A percentile compares a stretch with the other conserved stretches of the same genome.
Conservation (phyloP, 92 coral and sea anemone species). For the Pocillopora meandrina region DNA sequence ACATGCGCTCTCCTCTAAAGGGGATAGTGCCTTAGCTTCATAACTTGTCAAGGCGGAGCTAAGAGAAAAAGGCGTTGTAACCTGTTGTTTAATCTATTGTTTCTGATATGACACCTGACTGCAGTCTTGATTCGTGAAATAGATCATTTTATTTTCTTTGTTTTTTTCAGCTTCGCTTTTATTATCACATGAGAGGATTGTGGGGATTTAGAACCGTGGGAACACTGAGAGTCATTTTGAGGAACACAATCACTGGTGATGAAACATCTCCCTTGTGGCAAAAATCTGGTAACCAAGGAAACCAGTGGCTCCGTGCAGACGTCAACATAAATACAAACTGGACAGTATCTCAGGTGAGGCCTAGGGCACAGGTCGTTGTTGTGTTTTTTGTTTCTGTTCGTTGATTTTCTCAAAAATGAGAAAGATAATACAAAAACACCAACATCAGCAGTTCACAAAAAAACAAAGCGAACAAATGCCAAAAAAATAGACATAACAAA, state of each 20-base stretch:
- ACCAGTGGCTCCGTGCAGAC: slow-evolving; percentile 60
- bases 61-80: neutral
- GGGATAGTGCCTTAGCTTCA: too few species aligned
- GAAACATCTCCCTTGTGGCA: slow-evolving; percentile 48
- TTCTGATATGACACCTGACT: neutral
- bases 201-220: neutral
- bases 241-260: slow-evolving; percentile 51
- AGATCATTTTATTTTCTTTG: too few species aligned
- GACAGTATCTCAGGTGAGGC: slow-evolving; percentile 66
- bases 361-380: too few species aligned
- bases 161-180: slow-evolving; percentile 58
- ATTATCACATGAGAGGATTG: slow-evolving; percentile 59
- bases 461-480: too few species aligned
- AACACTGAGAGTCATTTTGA: slow-evolving; percentile 40
- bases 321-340: slow-evolving; percentile 59
- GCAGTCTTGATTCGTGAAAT: too few species aligned
- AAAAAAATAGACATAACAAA: too few species aligned
- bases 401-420: too few species aligned
- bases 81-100: neutral
- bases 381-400: too few species aligned
- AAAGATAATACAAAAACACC: too few species aligned
- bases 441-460: too few species aligned
- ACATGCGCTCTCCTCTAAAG: too few species aligned
- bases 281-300: slow-evolving; percentile 56
- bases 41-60: too few species aligned